Base-by-base conservation (phyloP, 1,140 invertebrate species). In the Onthophagus taurus region DNA sequence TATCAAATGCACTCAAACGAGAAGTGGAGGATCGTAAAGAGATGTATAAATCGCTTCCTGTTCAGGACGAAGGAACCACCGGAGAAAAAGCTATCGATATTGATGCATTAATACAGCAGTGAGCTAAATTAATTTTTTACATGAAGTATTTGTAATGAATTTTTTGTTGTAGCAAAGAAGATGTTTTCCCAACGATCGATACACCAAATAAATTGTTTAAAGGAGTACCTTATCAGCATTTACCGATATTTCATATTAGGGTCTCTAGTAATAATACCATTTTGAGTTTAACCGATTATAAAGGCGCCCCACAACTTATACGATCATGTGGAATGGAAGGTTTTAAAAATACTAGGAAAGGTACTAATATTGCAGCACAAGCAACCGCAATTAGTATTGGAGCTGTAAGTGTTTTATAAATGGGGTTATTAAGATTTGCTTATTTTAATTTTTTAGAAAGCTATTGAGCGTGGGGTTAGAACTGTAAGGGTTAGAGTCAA, bases 331-430 rank as follows among this genome's bases (percentile, higher is more conserved):
- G 91, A 12, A 75, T 83, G 46, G 92, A 97, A 67, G 94, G 94
- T 17, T 97, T 92, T 59, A 95, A 93, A 66, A 89, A 95, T 68
- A 81, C 89, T 3, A 81, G 81, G 51, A 97, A 97, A 69, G 92
- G 91, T 46, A 97, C 93, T 6, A 96, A 93, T 64, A 82, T 97
- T 56, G 94, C 93, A 31, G 93, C 90, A 11, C 93, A 97, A 69
- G 85, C 91, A 23, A 89, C 91, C 38, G 92, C 85, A 13, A 76
- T 92, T 23, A 78, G 72, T 47, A 66, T 91, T 55, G 81, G 79
- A 38, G 68, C 59, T 30, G 86, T 85, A 65, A 72, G 72, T 69
- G 44, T 48, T 45, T 31, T 29, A 16, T 13, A 14, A 17, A 16
- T 16, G 13, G 13, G 11, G 29, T 41, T 2, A 17, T 26, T 12